phyloP scores from a whole-genome alignment of 2,113 vertebrate species.

The Nestor notabilis region DNA sequence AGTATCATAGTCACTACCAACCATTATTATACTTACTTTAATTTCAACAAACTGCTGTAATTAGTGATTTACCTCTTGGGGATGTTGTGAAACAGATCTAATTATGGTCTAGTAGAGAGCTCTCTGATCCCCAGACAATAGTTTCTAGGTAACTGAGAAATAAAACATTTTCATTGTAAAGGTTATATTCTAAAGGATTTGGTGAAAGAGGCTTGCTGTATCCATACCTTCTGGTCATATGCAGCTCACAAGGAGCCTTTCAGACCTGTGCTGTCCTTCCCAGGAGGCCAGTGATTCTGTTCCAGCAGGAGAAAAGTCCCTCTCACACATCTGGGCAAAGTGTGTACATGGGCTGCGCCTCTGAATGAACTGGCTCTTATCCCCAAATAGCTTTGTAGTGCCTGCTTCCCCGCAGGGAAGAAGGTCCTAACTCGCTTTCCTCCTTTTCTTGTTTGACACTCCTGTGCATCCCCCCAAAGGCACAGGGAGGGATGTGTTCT shows the following conservation, averaged over 20 bases:
- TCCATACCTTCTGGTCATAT: background rate
- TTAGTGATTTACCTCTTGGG: background rate
- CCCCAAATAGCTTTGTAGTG: background rate
- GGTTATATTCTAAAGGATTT: background rate
- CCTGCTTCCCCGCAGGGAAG: rapidly evolving
- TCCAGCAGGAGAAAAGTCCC: background rate
- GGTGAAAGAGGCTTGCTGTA: background rate
- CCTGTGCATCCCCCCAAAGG: background rate
- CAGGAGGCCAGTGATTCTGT: background rate
- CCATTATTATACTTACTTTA: background rate
- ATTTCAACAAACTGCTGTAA: conserved; percentile 38
- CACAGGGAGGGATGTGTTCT: background rate
- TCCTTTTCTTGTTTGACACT: background rate
- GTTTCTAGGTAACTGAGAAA: background rate
- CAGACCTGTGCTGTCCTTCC: background rate
- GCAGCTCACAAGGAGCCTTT: background rate
- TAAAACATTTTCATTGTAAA: background rate
- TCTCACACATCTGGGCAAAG: background rate
- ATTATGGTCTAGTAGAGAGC: background rate
- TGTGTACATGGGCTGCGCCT: rapidly evolving
- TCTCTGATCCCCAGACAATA: background rate
- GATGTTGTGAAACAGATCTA: conserved; percentile 4
- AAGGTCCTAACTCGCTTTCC: background rate
- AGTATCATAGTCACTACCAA: background rate
- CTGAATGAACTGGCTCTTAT: background rate